A percentile compares a stretch with the other conserved stretches of the same genome.
Evolutionary conservation across 2,797 vertebrate genomes (phyloP).

Genomic region (Urosaurus nigricauda): DNA sequence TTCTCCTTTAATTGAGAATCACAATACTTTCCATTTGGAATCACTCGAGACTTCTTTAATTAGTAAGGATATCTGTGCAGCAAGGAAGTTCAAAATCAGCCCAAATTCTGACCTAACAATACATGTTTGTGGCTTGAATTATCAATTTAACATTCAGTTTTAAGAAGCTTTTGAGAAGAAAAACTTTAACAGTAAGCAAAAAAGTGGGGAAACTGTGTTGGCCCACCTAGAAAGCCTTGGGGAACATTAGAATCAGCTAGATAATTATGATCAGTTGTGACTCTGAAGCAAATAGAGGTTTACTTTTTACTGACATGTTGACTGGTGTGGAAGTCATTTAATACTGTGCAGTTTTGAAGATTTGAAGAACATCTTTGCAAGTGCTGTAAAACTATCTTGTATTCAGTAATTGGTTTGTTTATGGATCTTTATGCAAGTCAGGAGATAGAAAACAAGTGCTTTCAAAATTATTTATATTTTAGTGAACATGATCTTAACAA

Average conservation of each 20-base stretch:
- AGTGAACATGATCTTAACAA: not conserved
- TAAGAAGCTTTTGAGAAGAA: constrained; percentile 4
- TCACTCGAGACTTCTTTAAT: constrained; percentile 28
- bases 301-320: not conserved
- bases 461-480: constrained; percentile 8
- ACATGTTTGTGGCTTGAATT: not conserved
- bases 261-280: constrained; percentile 24
- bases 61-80: constrained; percentile 32
- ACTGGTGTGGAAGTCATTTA: not conserved
- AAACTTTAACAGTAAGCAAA: not conserved
- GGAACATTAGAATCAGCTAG: not conserved
- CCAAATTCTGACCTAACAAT: constrained; percentile 24
- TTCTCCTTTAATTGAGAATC: constrained; percentile 48
- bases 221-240: not conserved
- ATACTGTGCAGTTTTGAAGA: not conserved
- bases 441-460: too few species aligned
- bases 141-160: constrained; percentile 6
- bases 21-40: constrained; percentile 38
- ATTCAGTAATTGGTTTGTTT: not conserved
- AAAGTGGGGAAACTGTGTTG: not conserved
- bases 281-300: not conserved
- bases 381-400: not conserved
- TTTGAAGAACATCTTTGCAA: not conserved
- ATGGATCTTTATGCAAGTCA: not conserved
- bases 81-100: not conserved